Evolutionary conservation across 1,140 invertebrate genomes (phyloP).

Genomic region (Arctopsyche grandis): DNA sequence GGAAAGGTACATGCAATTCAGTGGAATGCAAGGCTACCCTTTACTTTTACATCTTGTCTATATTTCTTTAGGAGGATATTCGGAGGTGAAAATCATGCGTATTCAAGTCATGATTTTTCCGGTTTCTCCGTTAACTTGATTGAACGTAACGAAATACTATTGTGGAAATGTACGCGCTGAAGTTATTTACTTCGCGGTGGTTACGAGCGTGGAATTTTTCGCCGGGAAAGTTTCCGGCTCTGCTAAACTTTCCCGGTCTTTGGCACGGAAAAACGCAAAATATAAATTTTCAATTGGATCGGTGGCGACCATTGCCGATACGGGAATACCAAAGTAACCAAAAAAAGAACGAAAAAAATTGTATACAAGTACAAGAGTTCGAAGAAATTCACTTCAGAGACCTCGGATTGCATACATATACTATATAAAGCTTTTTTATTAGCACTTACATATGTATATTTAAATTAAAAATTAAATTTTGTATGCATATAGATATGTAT

Average conservation of each 20-base stretch:
- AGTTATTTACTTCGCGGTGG: constrained; percentile 17
- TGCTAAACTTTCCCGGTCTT: constrained; percentile 15
- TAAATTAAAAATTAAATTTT: too few species aligned
- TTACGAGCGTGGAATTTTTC: not conserved
- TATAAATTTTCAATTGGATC: constrained; percentile 31
- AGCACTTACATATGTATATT: too few species aligned
- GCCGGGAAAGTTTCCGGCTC: constrained; percentile 18
- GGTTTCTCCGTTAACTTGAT: constrained; percentile 12
- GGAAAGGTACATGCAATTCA: not conserved
- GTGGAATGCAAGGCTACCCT: not conserved
- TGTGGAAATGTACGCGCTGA: not conserved
- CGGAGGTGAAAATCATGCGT: not conserved
- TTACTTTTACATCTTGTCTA: not conserved
- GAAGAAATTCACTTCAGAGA: too few species aligned
- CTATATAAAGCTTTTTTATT: too few species aligned
- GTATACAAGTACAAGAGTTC: not conserved
- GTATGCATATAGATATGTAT: too few species aligned
- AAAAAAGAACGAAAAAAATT: not conserved
- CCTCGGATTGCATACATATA: too few species aligned
- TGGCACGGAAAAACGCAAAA: constrained; percentile 19
- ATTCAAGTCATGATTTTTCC: not conserved
- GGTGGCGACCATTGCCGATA: not conserved
- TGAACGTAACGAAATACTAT: constrained; percentile 11
- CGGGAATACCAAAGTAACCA: too few species aligned
- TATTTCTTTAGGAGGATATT: not conserved